A percentile compares a stretch with the other conserved stretches of the same genome.
These are phyloP conservation scores for Gavia stellata DNA, from an alignment of 2,113 vertebrate genomes.

Conservation along the genomic window DNA sequence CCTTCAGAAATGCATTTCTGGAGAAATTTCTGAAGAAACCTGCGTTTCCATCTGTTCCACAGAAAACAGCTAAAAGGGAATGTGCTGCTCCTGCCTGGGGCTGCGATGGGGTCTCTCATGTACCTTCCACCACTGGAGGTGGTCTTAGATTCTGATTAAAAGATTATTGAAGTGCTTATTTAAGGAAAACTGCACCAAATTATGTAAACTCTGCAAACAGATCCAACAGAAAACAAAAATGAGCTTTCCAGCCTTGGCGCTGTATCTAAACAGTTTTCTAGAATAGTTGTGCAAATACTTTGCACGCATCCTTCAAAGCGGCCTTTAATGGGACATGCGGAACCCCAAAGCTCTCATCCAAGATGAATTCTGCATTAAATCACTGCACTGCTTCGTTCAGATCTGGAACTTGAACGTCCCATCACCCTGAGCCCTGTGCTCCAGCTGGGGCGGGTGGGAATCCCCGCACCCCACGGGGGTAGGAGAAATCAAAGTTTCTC, in stretches of 20 bases:
- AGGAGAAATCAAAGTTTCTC: background rate
- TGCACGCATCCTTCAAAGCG: rapidly evolving
- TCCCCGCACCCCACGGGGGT: background rate
- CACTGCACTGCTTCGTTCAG: background rate
- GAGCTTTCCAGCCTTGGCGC: background rate
- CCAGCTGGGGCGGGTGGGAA: background rate
- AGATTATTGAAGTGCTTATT: background rate
- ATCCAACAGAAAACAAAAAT: background rate
- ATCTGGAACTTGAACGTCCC: background rate
- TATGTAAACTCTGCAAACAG: background rate
- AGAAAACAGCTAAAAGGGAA: background rate
- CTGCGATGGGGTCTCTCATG: background rate
- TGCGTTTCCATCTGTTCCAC: background rate
- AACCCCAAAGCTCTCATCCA: background rate
- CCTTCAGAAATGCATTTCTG: background rate
- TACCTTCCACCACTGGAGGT: background rate
- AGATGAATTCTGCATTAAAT: background rate
- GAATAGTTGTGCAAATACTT: background rate
- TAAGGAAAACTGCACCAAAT: background rate
- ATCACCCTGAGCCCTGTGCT: rapidly evolving
- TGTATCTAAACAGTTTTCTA: background rate
- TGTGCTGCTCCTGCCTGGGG: rapidly evolving
- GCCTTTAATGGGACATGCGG: background rate
- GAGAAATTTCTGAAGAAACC: background rate
- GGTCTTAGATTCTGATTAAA: background rate